phyloP scores from a whole-genome alignment of 2,888 invertebrate species.

The Diarsia rubi region DNA sequence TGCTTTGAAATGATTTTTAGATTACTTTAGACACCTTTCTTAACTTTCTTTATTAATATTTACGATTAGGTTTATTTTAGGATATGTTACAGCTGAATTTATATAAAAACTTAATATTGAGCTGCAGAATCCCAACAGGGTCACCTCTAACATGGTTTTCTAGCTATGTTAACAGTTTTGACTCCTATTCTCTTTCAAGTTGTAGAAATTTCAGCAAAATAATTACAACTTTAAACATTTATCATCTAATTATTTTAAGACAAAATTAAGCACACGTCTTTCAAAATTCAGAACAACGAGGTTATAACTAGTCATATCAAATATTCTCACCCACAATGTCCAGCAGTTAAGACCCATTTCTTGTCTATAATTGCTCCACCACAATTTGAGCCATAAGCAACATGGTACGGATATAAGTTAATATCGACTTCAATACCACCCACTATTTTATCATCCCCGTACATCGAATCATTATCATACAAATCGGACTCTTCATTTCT shows the following conservation, averaged over 20 bases:
- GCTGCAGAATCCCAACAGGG: not conserved
- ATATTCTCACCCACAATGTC: slow-evolving; percentile 86
- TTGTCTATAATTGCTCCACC: slow-evolving; percentile 86
- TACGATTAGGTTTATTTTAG: not conserved
- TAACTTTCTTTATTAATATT: not conserved
- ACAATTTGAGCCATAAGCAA: slow-evolving; percentile 85
- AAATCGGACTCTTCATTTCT: slow-evolving; percentile 48
- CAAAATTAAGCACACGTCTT: not conserved
- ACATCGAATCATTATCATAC: slow-evolving; percentile 61
- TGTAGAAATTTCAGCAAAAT: not conserved
- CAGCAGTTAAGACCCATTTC: slow-evolving; percentile 86
- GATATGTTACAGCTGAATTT: not conserved
- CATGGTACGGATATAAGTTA: slow-evolving; percentile 86
- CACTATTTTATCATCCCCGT: slow-evolving; percentile 84
- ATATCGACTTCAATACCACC: slow-evolving; percentile 86
- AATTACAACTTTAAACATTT: not conserved
- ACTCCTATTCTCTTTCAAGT: not conserved
- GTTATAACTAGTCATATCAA: not conserved
- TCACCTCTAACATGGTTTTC: not conserved
- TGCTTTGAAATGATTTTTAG: slow-evolving; percentile 71
- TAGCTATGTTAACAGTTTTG: not conserved
- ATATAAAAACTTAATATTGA: not conserved
- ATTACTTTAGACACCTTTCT: slow-evolving; percentile 17
- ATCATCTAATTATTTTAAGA: not conserved
- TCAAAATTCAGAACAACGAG: not conserved